Conservation (phyloP, 2,797 vertebrate genomes). For the Limosa lapponica region DNA sequence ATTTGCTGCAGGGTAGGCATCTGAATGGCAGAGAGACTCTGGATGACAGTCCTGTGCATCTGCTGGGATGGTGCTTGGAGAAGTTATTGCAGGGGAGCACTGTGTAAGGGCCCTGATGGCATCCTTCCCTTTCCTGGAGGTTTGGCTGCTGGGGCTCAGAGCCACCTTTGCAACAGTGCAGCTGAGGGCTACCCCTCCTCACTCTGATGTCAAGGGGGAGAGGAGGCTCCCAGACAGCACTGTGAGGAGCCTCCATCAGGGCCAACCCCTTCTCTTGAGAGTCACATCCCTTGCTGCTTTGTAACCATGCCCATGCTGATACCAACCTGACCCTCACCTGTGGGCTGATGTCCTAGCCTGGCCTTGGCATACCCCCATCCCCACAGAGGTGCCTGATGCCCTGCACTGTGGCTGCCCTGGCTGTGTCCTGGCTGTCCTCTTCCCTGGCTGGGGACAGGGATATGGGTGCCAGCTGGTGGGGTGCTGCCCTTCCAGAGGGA, state of each 20-base stretch:
- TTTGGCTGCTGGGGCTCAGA: background rate
- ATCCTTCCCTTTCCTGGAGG: background rate
- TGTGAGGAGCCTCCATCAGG: background rate
- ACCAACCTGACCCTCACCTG: background rate
- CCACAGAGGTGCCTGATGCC: background rate
- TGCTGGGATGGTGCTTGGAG: background rate
- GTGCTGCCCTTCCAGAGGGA: background rate
- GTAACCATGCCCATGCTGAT: background rate
- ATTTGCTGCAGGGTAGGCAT: background rate
- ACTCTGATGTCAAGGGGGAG: background rate
- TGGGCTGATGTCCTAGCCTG: background rate
- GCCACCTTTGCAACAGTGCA: background rate
- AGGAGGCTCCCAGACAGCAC: background rate
- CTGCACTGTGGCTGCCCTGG: background rate
- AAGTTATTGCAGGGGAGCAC: background rate
- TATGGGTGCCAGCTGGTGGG: rapidly evolving
- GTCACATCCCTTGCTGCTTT: background rate
- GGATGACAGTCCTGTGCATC: background rate
- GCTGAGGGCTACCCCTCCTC: background rate
- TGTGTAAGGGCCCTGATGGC: rapidly evolving
- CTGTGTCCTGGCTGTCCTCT: background rate
- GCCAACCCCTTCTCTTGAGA: background rate
- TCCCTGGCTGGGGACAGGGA: background rate
- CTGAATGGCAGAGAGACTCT: background rate
- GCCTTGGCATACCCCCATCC: background rate